Evolutionary conservation across 2,888 invertebrate genomes (phyloP), one percentile per base, ranked within the genome.

Genomic region (Linnaemya vulpina): DNA sequence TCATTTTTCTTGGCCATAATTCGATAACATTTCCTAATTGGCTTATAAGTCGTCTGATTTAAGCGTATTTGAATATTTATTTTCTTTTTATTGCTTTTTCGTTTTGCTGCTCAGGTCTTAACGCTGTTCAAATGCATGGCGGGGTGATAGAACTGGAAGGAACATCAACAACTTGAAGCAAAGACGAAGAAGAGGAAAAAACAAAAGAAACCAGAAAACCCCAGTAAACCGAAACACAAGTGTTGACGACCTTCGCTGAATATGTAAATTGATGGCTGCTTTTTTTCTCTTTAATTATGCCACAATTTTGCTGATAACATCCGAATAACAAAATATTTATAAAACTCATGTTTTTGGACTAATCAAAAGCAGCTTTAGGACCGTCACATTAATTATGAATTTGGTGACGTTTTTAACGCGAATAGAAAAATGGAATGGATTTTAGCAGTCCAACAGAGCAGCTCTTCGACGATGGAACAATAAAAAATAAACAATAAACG

Each of bases 281-380:
- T 88, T 89, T 38, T 90, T 88, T 88, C 87, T 75, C 88, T 89
- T 38, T 90, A 90, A 89, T 90, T 90, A 89, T 90, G 89, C 89
- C 88, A 89, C 88, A 89, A 55, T 79, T 79, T 73, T 85, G 62
- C 43, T 10, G 86, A 78, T 68, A 71, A 80, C 86, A 84, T 86
- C 70, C 86, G n/a, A 87, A 87, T 85, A 60, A 20, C 53, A 68
- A 68, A 70, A 68, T 25, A 74, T 22, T 35, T 86, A 77, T 25
- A 80, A 53, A 83, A 84, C 63, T 25, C 58, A 17, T 20, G 74
- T 40, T 17, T 65, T 73, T 53, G 58, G 74, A 38, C 17, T 20
- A 62, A 11, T 63, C 58, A 67, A 67, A 20, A 60, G 20, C 73
- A 68, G 73, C 22, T 46, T 73, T 80, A 80, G 80, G 71, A 67